A percentile compares a stretch with the other conserved stretches of the same genome.
These are phyloP conservation scores for Candidula unifasciata DNA, from an alignment of 2,888 invertebrate genomes.

Conservation along the genomic window DNA sequence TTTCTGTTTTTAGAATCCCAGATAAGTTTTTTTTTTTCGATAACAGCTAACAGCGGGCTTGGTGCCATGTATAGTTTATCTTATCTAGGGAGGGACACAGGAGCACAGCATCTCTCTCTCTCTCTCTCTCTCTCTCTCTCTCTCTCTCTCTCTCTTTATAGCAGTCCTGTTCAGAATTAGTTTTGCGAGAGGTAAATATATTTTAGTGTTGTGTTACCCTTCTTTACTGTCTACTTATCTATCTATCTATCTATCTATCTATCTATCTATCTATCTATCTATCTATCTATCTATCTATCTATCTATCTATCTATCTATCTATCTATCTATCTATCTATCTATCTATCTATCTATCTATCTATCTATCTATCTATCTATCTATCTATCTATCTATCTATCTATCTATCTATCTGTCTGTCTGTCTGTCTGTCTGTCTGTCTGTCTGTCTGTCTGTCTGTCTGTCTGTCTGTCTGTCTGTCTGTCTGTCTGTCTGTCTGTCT, in stretches of 20 bases:
- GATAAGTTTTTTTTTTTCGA: not conserved
- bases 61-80: not conserved
- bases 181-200: no score
- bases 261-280: no score
- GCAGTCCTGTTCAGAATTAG: no score
- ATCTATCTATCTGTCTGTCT: no score
- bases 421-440: no score
- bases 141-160: not conserved
- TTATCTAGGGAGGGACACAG: not conserved
- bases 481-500: no score
- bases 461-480: no score
- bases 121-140: not conserved
- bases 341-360: no score
- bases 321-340: no score
- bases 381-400: no score
- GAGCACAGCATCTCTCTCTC: not conserved
- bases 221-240: not conserved
- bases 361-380: not conserved
- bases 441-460: no score
- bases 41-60: not conserved
- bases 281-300: no score
- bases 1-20: not conserved
- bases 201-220: not conserved
- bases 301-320: not conserved
- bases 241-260: not conserved